A percentile compares a stretch with the other conserved stretches of the same genome.
These are phyloP conservation scores for Paracyclopina nana DNA, from an alignment of 1,140 invertebrate species.

Conservation along the genomic window DNA sequence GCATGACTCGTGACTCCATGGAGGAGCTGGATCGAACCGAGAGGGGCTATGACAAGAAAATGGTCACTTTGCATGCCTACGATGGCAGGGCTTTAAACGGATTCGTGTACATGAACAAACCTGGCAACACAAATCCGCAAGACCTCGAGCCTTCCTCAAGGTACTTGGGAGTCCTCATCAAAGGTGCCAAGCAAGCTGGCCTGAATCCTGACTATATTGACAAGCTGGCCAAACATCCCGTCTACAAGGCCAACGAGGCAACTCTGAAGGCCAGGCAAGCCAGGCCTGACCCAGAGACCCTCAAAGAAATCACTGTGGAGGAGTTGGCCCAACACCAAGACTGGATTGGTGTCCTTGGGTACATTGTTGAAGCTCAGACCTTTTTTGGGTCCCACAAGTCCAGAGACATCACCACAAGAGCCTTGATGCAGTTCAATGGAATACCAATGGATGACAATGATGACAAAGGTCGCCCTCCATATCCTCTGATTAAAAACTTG, in stretches of 20 bases:
- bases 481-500: background rate
- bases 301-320: background rate
- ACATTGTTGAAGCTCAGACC: background rate
- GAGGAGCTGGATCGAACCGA: background rate
- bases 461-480: background rate
- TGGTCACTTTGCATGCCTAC: background rate
- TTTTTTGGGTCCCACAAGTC: background rate
- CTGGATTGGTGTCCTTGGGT: background rate
- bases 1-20: background rate
- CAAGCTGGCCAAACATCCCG: background rate
- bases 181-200: conserved; percentile 2
- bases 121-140: background rate
- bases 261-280: background rate
- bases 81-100: background rate
- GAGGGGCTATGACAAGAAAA: background rate
- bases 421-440: background rate
- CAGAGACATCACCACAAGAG: background rate
- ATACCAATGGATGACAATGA: background rate
- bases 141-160: background rate
- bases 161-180: background rate
- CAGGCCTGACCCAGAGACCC: background rate
- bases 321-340: background rate
- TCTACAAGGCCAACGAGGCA: background rate
- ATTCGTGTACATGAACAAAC: background rate
- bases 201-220: background rate